These are phyloP conservation scores for Zaprionus gabonicus DNA, from an alignment of 1,140 invertebrate genomes.

Conservation along the genomic window DNA sequence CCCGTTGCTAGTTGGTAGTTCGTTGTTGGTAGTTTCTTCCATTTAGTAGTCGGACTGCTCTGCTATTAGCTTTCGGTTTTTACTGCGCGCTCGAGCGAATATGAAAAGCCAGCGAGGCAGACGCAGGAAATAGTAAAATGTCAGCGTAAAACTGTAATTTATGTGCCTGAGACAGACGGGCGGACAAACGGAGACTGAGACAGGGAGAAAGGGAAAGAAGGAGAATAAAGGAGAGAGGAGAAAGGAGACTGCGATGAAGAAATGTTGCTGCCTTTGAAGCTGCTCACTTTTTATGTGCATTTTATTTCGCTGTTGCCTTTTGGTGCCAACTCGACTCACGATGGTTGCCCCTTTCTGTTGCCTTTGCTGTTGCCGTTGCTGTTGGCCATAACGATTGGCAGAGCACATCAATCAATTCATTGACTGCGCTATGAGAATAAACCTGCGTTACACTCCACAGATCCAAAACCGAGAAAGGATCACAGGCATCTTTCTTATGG, in stretches of 20 bases:
- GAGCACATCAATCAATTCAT: conserved; percentile 76
- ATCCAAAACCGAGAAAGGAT: conserved; percentile 21
- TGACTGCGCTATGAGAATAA: conserved; percentile 64
- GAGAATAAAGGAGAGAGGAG: not conserved
- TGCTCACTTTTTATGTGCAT: conserved; percentile 64
- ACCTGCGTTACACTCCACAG: conserved; percentile 25
- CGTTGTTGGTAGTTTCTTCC: conserved; percentile 14
- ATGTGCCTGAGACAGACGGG: conserved; percentile 71
- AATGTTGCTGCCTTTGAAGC: conserved; percentile 20
- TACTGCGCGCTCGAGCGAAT: conserved; percentile 68
- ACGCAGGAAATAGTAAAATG: conserved; percentile 77
- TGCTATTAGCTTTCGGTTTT: conserved; percentile 79
- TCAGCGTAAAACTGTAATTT: conserved; percentile 82
- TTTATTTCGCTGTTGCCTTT: conserved; percentile 68
- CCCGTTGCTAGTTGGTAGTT: conserved; percentile 20
- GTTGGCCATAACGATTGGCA: conserved; percentile 34
- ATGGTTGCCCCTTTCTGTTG: conserved; percentile 18
- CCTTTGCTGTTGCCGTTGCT: conserved; percentile 26
- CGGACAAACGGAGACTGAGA: conserved; percentile 44
- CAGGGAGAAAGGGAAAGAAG: conserved; percentile 1
- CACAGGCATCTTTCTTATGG: conserved; percentile 13
- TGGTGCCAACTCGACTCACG: conserved; percentile 41
- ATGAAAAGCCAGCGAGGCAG: conserved; percentile 69
- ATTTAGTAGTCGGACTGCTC: conserved; percentile 51
- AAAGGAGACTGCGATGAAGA: not conserved